These are phyloP conservation scores for Hyaena hyaena DNA, from an alignment of 2,113 vertebrate genomes.

Conservation along the genomic window DNA sequence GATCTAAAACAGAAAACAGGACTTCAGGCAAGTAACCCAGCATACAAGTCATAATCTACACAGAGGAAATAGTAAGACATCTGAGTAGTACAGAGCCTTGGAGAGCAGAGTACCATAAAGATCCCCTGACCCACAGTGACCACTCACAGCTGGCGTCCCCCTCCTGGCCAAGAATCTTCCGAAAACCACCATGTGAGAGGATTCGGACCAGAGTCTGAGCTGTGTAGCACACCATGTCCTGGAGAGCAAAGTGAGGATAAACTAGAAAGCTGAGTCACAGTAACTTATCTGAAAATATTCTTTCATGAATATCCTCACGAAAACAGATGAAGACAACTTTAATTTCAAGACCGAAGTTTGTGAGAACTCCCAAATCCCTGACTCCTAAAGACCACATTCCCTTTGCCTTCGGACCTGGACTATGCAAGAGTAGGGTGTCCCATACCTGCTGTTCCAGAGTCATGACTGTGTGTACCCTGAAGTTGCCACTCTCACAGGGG, in stretches of 20 bases:
- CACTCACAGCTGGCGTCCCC: constrained; percentile 97
- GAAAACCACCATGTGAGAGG: constrained; percentile 95
- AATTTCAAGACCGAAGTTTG: not conserved
- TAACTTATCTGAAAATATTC: not conserved
- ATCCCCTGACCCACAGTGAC: not conserved
- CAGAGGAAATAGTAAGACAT: not conserved
- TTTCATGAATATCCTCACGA: not conserved
- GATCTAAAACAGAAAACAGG: constrained; percentile 83
- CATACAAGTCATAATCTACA: not conserved
- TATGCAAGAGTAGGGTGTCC: not conserved
- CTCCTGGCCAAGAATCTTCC: constrained; percentile 97
- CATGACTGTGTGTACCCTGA: constrained; percentile 98
- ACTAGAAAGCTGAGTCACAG: not conserved
- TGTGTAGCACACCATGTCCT: constrained; percentile 99
- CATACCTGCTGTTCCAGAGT: constrained; percentile 97
- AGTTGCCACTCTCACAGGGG: constrained; percentile 97
- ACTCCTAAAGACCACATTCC: not conserved
- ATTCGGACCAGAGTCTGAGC: constrained; percentile 97
- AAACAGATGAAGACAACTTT: not conserved
- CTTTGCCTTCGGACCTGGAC: not conserved
- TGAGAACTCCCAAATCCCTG: not conserved
- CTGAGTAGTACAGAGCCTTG: not conserved
- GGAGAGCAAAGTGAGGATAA: rapidly evolving
- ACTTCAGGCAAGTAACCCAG: not conserved
- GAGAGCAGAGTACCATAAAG: not conserved